phyloP scores from a whole-genome alignment of 2,888 invertebrate genomes.

The Homarus gammarus region DNA sequence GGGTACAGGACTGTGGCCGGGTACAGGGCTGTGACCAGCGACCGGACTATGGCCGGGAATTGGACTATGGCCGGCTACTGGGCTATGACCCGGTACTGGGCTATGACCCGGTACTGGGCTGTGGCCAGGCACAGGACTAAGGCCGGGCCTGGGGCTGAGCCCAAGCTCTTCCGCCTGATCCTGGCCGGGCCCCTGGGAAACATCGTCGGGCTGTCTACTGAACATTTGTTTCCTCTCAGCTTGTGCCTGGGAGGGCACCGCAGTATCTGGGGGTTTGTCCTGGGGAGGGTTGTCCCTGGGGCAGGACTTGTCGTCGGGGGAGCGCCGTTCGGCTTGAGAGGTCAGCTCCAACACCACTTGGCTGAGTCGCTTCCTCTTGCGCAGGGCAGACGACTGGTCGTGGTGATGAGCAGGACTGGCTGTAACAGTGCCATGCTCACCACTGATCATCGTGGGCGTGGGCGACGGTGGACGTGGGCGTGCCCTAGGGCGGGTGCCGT shows the following conservation, averaged over 20 bases:
- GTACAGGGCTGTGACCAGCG: conserved; percentile 55
- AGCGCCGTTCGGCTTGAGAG: conserved; percentile 70
- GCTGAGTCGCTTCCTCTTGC: conserved; percentile 75
- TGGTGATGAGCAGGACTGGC: conserved; percentile 60
- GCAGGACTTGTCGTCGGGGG: conserved; percentile 60
- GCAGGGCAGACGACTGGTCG: conserved; percentile 72
- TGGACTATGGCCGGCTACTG: conserved; percentile 47
- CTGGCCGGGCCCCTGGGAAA: conserved; percentile 55
- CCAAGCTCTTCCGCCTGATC: conserved; percentile 56
- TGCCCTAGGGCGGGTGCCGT: conserved; percentile 68
- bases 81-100: conserved; percentile 57
- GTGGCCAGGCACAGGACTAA: conserved; percentile 54
- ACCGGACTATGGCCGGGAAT: conserved; percentile 43
- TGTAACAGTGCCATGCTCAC: conserved; percentile 61
- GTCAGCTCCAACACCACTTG: conserved; percentile 75
- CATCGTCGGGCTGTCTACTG: conserved; percentile 70
- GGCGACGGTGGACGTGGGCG: conserved; percentile 69
- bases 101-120: conserved; percentile 60
- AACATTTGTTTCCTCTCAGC: conserved; percentile 61
- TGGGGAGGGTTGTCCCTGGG: conserved; percentile 56
- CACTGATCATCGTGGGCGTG: conserved; percentile 71
- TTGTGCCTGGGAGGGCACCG: conserved; percentile 48
- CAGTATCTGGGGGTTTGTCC: conserved; percentile 62
- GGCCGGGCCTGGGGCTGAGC: conserved; percentile 44
- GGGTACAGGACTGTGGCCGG: conserved; percentile 32